These are phyloP conservation scores for Stomatorhinus walkeri DNA, from an alignment of 2,797 vertebrate species.

Conservation along the genomic window DNA sequence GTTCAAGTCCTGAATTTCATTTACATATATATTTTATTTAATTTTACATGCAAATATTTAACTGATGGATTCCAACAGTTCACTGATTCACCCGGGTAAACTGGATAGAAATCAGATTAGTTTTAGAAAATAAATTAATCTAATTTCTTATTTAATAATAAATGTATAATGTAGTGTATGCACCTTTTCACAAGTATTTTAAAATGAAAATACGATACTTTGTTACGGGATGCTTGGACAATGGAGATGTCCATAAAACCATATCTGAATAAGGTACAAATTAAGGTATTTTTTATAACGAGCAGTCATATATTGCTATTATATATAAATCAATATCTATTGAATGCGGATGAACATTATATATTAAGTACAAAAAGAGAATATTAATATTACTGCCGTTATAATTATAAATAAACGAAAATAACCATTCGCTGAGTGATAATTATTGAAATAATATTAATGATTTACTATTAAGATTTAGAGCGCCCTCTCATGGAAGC, in stretches of 20 bases:
- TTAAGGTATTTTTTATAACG: background rate
- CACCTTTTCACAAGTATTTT: background rate
- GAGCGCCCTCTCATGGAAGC: constrained; percentile 65
- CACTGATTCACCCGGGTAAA: background rate
- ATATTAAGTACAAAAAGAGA: background rate
- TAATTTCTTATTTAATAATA: background rate
- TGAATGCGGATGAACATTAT: background rate
- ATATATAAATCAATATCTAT: background rate
- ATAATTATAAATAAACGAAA: background rate
- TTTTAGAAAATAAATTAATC: background rate
- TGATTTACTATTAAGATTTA: constrained; percentile 37
- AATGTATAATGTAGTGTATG: background rate
- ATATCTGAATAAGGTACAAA: background rate
- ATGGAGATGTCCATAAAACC: background rate
- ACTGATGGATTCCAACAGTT: background rate
- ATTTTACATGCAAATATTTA: background rate
- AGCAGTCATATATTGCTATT: background rate
- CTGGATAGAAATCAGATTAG: background rate
- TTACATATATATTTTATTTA: no score
- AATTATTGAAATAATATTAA: background rate
- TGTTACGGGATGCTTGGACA: background rate
- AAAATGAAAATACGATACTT: background rate
- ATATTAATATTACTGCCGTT: background rate
- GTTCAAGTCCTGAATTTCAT: no score
- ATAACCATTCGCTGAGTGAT: background rate